Conservation (phyloP, 1,140 invertebrate species). For the Ylistrum balloti region DNA sequence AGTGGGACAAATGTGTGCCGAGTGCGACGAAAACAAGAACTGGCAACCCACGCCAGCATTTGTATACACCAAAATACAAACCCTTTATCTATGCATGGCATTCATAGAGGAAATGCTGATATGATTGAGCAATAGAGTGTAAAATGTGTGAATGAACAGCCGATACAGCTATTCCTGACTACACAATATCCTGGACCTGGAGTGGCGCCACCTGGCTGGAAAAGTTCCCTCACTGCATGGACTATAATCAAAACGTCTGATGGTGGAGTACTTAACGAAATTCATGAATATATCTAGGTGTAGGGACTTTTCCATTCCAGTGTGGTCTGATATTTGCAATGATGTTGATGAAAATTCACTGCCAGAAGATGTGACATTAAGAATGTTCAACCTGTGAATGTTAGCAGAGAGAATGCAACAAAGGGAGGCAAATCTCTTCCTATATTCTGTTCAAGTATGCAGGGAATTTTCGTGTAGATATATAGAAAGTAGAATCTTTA, state of each 20-base stretch:
- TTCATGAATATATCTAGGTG: not conserved
- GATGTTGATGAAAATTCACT: conserved; percentile 9
- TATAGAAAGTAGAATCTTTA: conserved; percentile 22
- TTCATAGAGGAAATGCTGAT: conserved; percentile 24
- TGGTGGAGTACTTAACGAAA: conserved; percentile 6
- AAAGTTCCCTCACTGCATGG: conserved; percentile 31
- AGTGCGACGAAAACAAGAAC: conserved; percentile 29
- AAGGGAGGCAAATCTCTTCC: conserved; percentile 37
- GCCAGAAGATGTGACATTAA: conserved; percentile 9
- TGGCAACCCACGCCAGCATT: conserved; percentile 29
- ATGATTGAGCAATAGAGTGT: conserved; percentile 38
- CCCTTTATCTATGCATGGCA: conserved; percentile 37
- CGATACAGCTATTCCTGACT: not conserved
- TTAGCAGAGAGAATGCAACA: conserved; percentile 18
- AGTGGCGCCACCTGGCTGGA: conserved; percentile 8
- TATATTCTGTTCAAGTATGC: conserved; percentile 27
- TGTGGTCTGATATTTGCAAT: not conserved
- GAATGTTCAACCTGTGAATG: conserved; percentile 16
- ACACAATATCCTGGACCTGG: conserved; percentile 16
- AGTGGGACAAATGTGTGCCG: conserved; percentile 15
- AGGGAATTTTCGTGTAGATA: conserved; percentile 39
- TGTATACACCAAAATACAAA: conserved; percentile 28
- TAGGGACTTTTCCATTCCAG: conserved; percentile 3
- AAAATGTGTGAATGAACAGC: conserved; percentile 38
- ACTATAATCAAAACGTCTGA: not conserved